A percentile compares a stretch with the other conserved stretches of the same genome.
Evolutionary conservation across 2,797 vertebrate genomes (phyloP).

Genomic region (Anguilla obscura): DNA sequence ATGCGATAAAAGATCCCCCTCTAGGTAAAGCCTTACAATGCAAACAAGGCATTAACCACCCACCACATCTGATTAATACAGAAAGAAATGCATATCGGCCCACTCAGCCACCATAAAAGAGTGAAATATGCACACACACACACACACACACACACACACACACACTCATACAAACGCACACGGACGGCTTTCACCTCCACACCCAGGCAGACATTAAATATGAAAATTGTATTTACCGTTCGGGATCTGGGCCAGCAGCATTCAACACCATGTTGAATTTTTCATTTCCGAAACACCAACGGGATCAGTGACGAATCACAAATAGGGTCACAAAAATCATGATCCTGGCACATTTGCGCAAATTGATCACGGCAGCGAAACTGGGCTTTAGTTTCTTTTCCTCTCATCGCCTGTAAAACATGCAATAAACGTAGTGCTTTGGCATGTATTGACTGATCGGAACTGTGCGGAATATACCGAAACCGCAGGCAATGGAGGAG

Average conservation of each 20-base stretch:
- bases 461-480: not conserved
- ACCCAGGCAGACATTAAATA: not conserved
- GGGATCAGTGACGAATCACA: not conserved
- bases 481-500: not conserved
- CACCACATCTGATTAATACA: conserved; percentile 74
- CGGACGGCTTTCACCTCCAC: not conserved
- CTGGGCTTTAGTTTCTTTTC: not conserved
- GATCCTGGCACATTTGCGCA: not conserved
- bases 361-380: not conserved
- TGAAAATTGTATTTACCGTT: conserved; percentile 3
- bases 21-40: conserved; percentile 78
- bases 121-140: conserved; percentile 45
- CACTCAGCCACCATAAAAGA: conserved; percentile 66
- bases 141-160: conserved; percentile 14
- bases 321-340: not conserved
- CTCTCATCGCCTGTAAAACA: conserved; percentile 6
- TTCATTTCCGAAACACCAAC: not conserved
- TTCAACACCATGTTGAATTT: not conserved
- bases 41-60: conserved; percentile 79
- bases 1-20: conserved; percentile 77
- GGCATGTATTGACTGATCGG: not conserved
- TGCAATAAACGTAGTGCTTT: not conserved
- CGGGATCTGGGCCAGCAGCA: not conserved
- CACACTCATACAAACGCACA: not conserved
- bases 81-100: conserved; percentile 74